A percentile compares a stretch with the other conserved stretches of the same genome.
These are phyloP conservation scores for Hypolimnas misippus DNA, from an alignment of 2,888 invertebrate genomes.

Conservation along the genomic window DNA sequence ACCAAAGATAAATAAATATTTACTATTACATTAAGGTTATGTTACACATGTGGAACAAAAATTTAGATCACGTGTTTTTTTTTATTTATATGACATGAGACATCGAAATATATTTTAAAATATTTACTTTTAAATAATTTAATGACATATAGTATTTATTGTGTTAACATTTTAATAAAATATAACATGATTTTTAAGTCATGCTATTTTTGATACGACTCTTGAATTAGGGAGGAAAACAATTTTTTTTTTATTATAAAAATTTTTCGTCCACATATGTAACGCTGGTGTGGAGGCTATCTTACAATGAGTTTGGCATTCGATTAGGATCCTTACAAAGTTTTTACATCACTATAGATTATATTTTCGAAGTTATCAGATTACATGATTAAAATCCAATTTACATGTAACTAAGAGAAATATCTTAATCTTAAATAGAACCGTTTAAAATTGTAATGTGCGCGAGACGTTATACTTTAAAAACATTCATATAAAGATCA, in stretches of 20 bases:
- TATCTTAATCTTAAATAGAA: slow-evolving; percentile 38
- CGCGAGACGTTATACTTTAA: slow-evolving; percentile 30
- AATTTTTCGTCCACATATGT: slow-evolving; percentile 15
- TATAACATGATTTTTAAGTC: too few species aligned
- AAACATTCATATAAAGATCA: slow-evolving; percentile 10
- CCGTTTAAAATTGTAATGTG: slow-evolving; percentile 39
- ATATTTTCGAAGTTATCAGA: slow-evolving; percentile 26
- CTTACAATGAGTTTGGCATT: slow-evolving; percentile 32
- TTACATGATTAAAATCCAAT: slow-evolving; percentile 32
- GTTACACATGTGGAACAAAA: slow-evolving; percentile 8
- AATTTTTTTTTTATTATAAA: not conserved
- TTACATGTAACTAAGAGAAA: slow-evolving; percentile 32
- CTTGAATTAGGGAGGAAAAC: too few species aligned
- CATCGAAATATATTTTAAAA: not conserved
- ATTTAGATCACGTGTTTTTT: not conserved
- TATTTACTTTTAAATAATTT: not conserved
- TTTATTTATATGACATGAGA: too few species aligned
- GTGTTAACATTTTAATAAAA: too few species aligned
- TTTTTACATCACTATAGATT: slow-evolving; percentile 22
- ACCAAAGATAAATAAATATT: slow-evolving; percentile 11
- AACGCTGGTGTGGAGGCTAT: slow-evolving; percentile 15
- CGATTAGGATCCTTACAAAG: slow-evolving; percentile 17
- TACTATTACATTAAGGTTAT: not conserved
- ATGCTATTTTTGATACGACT: too few species aligned
- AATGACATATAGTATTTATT: not conserved